Evolutionary conservation across 2,797 vertebrate species (phyloP).

Genomic region (Corythornis leucogaster): DNA sequence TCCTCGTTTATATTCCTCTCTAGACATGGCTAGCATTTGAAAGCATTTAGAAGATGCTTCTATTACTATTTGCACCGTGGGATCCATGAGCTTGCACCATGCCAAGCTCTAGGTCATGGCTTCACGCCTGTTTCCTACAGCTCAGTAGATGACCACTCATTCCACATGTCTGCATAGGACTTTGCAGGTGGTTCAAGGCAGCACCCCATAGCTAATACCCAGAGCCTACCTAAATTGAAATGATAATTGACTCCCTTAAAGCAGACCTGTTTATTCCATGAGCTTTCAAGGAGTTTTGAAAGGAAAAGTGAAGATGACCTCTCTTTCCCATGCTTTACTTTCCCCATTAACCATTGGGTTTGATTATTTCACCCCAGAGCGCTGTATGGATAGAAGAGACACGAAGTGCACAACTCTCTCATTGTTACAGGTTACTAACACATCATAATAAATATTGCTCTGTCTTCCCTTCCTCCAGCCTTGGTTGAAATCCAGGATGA

Average conservation of each 20-base stretch:
- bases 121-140: neutral
- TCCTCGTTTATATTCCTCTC: neutral
- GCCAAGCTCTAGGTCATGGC: neutral
- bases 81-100: neutral
- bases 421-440: neutral
- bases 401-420: neutral
- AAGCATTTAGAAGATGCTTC: constrained; percentile 26
- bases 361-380: neutral
- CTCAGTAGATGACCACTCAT: neutral
- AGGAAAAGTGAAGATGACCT: neutral
- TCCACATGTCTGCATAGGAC: neutral
- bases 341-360: neutral
- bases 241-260: neutral
- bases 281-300: neutral
- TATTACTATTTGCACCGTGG: neutral
- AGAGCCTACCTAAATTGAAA: neutral
- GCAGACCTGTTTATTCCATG: neutral
- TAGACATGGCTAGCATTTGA: neutral
- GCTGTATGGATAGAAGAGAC: neutral
- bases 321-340: neutral
- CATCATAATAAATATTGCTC: neutral
- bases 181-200: neutral
- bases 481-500: neutral
- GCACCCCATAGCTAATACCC: neutral
- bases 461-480: neutral